These are phyloP conservation scores for Malurus melanocephalus DNA, from an alignment of 2,113 vertebrate species.

Conservation along the genomic window DNA sequence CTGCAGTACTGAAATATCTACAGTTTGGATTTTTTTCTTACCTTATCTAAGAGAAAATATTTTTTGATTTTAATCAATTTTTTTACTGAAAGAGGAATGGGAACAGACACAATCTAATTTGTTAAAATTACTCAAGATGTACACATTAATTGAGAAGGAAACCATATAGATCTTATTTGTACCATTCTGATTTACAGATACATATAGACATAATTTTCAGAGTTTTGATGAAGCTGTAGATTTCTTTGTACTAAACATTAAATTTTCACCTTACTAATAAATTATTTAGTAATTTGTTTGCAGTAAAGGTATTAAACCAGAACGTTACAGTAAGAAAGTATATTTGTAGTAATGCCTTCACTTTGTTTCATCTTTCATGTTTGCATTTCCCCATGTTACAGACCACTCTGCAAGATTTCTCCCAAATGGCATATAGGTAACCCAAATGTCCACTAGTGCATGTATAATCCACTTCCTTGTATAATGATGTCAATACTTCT, in stretches of 20 bases:
- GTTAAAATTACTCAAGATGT: not conserved
- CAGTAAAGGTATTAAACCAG: not conserved
- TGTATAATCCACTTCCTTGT: not conserved
- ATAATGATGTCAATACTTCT: not conserved
- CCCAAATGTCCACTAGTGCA: not conserved
- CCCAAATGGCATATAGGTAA: not conserved
- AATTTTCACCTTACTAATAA: not conserved
- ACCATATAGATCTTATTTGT: not conserved
- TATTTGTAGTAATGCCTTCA: not conserved
- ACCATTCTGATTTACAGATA: not conserved
- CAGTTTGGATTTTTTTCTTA: not conserved
- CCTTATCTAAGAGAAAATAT: slow-evolving; percentile 25
- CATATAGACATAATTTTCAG: not conserved
- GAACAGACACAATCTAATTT: not conserved
- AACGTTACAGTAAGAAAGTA: not conserved
- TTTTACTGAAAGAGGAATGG: not conserved
- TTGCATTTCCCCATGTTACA: not conserved
- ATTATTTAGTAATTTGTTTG: not conserved
- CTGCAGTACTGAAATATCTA: slow-evolving; percentile 33
- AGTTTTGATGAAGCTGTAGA: not conserved
- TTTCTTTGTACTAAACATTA: not conserved
- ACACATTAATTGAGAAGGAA: not conserved
- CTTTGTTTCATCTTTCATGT: not conserved
- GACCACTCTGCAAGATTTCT: not conserved
- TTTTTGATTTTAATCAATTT: slow-evolving; percentile 29